Evolutionary conservation across 1,140 invertebrate species (phyloP).

Genomic region (Dendrolimus kikuchii): DNA sequence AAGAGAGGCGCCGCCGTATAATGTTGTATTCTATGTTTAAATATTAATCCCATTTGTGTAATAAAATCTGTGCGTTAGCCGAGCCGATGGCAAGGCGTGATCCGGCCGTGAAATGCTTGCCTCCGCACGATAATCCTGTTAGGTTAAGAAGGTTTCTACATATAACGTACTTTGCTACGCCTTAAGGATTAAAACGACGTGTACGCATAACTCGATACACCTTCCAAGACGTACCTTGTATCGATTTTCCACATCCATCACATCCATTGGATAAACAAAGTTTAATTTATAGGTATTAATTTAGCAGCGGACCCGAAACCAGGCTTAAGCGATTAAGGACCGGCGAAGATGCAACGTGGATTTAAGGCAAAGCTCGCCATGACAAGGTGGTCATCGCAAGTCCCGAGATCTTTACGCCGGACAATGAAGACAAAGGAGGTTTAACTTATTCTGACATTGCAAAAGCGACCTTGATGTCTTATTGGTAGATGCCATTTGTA

Average conservation of each 20-base stretch:
- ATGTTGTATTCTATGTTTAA: constrained; percentile 29
- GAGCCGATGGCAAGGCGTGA: constrained; percentile 55
- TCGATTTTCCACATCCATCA: constrained; percentile 1
- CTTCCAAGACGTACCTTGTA: constrained; percentile 17
- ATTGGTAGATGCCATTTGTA: constrained; percentile 48
- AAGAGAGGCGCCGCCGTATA: too few species aligned
- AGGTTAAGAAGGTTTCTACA: constrained; percentile 79
- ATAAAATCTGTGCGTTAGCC: constrained; percentile 70
- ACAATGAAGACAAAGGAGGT: constrained; percentile 63
- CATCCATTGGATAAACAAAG: constrained; percentile 18
- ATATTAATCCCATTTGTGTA: constrained; percentile 70
- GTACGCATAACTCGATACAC: constrained; percentile 50
- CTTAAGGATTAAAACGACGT: constrained; percentile 75
- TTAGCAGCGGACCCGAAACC: constrained; percentile 36
- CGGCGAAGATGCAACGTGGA: constrained; percentile 61
- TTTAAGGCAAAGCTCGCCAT: constrained; percentile 57
- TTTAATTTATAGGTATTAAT: constrained; percentile 59
- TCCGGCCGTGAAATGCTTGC: constrained; percentile 70
- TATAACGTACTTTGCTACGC: constrained; percentile 77
- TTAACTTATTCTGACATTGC: constrained; percentile 60
- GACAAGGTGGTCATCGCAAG: constrained; percentile 67
- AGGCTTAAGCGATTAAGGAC: constrained; percentile 57
- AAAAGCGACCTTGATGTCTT: constrained; percentile 60
- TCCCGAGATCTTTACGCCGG: constrained; percentile 52
- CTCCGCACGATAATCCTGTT: constrained; percentile 78